Evolutionary conservation across 2,113 vertebrate genomes (phyloP).

Genomic region (Fukomys damarensis): DNA sequence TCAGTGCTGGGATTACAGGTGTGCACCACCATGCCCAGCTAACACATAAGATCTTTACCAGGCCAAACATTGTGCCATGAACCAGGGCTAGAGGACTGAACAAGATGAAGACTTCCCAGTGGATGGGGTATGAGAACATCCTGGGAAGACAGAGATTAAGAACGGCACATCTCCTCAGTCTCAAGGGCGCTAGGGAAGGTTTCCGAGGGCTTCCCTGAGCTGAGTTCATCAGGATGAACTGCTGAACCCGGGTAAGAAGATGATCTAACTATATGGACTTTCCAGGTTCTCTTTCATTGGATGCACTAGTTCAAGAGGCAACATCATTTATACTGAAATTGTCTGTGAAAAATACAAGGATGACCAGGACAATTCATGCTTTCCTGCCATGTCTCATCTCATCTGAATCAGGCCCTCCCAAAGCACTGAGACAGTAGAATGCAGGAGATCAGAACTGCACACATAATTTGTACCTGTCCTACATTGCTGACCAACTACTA

Average conservation of each 20-base stretch:
- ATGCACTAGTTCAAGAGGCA: background rate
- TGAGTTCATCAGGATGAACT: background rate
- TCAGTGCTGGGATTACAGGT: background rate
- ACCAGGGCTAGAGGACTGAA: background rate
- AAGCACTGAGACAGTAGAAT: background rate
- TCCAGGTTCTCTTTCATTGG: slow-evolving; percentile 6
- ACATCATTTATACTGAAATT: background rate
- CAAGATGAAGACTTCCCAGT: background rate
- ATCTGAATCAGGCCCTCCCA: background rate
- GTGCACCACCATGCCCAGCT: background rate
- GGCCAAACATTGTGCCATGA: background rate
- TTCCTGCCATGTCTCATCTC: background rate
- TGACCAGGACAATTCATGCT: background rate
- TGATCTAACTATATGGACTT: background rate
- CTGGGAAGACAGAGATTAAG: background rate
- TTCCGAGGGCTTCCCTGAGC: background rate
- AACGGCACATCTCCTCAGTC: too few species aligned
- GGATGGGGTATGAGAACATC: background rate
- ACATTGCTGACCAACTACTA: background rate
- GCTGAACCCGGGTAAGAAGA: background rate
- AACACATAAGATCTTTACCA: background rate
- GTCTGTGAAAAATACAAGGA: background rate
- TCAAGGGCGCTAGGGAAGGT: background rate
- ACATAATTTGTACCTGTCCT: background rate
- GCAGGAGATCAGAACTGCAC: background rate